phyloP scores from a whole-genome alignment of 2,113 vertebrate species.

The Antechinus flavipes region DNA sequence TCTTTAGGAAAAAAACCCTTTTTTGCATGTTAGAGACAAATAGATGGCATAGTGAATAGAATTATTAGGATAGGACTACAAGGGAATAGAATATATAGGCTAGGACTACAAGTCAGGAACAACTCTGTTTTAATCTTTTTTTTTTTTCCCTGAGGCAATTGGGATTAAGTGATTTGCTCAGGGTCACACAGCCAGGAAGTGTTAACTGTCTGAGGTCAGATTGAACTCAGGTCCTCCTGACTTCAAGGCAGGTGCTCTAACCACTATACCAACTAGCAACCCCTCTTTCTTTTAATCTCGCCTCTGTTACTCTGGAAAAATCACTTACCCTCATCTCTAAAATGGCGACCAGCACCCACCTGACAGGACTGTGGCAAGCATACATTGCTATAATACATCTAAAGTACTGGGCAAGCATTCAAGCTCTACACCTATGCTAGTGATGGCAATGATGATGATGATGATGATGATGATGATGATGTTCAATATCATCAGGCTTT shows the following conservation, averaged over 20 bases:
- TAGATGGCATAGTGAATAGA: neutral
- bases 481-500: neutral
- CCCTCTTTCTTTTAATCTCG: neutral
- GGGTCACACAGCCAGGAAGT: too few relatives aligned
- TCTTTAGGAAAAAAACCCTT: neutral
- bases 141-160: too few relatives aligned
- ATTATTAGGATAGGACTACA: neutral
- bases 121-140: neutral
- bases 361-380: neutral
- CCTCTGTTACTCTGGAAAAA: neutral
- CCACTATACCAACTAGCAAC: too few relatives aligned
- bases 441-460: too few relatives aligned
- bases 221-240: too few relatives aligned
- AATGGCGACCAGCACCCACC: neutral
- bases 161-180: too few relatives aligned
- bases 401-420: neutral
- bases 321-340: neutral
- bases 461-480: neutral
- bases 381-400: neutral
- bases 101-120: neutral
- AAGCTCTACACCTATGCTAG: neutral
- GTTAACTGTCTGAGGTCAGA: too few relatives aligned
- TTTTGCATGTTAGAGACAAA: neutral
- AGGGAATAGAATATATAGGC: neutral
- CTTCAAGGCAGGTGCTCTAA: too few relatives aligned